A percentile compares a stretch with the other conserved stretches of the same genome.
Evolutionary conservation across 1,140 invertebrate species (phyloP).

Genomic region (Polypedilum vanderplanki): DNA sequence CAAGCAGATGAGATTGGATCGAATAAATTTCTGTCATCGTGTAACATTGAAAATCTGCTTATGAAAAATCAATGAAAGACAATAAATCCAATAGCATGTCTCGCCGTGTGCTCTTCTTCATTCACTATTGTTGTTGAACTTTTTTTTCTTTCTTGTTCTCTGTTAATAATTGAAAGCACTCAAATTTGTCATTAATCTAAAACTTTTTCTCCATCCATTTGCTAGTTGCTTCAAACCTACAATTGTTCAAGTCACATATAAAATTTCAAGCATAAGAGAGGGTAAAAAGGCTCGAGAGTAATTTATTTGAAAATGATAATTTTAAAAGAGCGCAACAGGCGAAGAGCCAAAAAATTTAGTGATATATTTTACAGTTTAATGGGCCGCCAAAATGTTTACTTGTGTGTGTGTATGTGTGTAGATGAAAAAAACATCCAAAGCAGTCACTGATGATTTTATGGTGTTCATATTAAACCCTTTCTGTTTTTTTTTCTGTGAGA

Average conservation of each 20-base stretch:
- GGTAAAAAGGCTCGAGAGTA: constrained; percentile 7
- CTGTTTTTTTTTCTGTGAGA: background rate
- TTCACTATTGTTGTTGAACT: background rate
- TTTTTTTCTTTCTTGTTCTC: background rate
- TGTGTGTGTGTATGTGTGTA: background rate
- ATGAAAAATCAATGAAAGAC: constrained; percentile 28
- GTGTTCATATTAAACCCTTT: background rate
- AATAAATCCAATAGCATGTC: constrained; percentile 21
- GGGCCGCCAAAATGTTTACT: background rate
- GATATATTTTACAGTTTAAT: constrained; percentile 27
- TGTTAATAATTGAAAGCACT: background rate
- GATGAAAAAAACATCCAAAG: too few species aligned
- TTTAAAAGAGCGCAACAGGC: constrained; percentile 25
- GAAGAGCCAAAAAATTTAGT: background rate
- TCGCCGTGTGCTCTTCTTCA: constrained; percentile 9
- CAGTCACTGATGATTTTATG: background rate
- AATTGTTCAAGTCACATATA: too few species aligned
- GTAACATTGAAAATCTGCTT: constrained; percentile 22
- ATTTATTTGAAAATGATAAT: constrained; percentile 26
- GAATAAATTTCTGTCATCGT: background rate
- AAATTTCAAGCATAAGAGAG: too few species aligned
- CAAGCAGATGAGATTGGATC: background rate
- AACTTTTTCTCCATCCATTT: too few species aligned
- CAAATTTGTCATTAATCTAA: too few species aligned
- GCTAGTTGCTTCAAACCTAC: too few species aligned